Conservation (phyloP, 2,113 vertebrate species). For the Pimephales promelas region DNA sequence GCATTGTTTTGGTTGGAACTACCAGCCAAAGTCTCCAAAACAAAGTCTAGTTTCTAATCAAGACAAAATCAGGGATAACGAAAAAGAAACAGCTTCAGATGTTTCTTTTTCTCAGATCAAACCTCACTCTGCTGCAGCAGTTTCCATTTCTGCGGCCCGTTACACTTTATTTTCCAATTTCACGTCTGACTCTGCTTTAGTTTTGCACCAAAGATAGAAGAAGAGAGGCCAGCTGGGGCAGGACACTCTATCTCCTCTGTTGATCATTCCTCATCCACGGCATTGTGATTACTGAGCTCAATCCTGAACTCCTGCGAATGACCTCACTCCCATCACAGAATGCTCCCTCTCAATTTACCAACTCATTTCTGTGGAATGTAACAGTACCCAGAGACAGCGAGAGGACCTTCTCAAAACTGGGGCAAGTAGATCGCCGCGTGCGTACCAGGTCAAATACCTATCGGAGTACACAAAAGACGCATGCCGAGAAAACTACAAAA, state of each 20-base stretch:
- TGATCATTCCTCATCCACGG: constrained; percentile 55
- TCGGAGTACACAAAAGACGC: background rate
- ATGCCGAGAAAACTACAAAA: constrained; percentile 12
- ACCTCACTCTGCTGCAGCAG: constrained; percentile 44
- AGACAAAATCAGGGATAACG: constrained; percentile 10
- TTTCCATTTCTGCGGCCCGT: constrained; percentile 73
- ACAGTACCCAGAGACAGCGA: constrained; percentile 65
- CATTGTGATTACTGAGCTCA: constrained; percentile 55
- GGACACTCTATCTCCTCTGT: constrained; percentile 57
- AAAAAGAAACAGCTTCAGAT: constrained; percentile 38
- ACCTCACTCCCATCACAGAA: constrained; percentile 58
- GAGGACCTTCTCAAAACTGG: constrained; percentile 52
- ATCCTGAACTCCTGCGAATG: constrained; percentile 56
- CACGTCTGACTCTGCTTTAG: constrained; percentile 77
- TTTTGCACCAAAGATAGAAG: constrained; percentile 73
- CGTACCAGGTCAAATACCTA: constrained; percentile 15
- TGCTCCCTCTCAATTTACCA: constrained; percentile 59
- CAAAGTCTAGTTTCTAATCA: constrained; percentile 13
- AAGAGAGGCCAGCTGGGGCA: constrained; percentile 74
- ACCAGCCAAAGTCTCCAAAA: constrained; percentile 2
- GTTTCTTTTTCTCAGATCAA: constrained; percentile 57
- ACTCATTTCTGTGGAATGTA: constrained; percentile 56
- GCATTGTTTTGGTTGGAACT: background rate
- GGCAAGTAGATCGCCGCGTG: constrained; percentile 40
- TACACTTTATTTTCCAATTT: constrained; percentile 79